Base-by-base conservation (phyloP, 2,888 invertebrate species). In the Elysia crispata region DNA sequence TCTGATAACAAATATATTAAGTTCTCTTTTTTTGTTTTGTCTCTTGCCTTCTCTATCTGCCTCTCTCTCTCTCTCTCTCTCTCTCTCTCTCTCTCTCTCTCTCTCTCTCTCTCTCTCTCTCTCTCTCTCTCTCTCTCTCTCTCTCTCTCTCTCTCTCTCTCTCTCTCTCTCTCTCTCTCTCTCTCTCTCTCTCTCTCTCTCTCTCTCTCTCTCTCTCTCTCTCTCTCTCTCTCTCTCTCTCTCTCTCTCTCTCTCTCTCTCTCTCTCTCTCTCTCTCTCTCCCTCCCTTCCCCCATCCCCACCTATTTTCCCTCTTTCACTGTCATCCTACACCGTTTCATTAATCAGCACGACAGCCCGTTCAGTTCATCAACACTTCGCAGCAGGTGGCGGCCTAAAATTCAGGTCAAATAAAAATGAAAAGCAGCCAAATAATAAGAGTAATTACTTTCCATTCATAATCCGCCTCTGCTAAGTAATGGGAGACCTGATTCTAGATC, bases 191-290 rank as follows among this genome's bases (percentile, higher is more conserved):
- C 54, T 73, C 54, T 54, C 54, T 73, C 54, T 73, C 18, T 25
- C 23, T 73, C 54, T 49, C 54, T 54, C 28, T 73, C n/a, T 69
- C 41, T 33, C 18, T 73, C 28, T 73, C 25, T 54, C 30, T 50
- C 49, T 73, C 73, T 73, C 49, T 73, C 54, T 73, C 49, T 73
- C 73, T 54, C 49, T 73, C 73, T 73, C 23, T 73, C 73, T 73
- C 49, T 73, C 73, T 73, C 1, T 73, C 73, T 73, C 1, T 73
- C 25, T 73, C 13, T 54, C 54, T 73, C 11, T 73, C 54, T 73
- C 13, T 73, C 73, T 73, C 5, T 54, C 54, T 73, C 5, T 50
- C 73, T 54, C 1, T 23, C 67, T 70, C 31, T 70, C 70, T 70
- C 31, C 33, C 70, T 70, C 31, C 33, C 33, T 70, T n/a, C 33